Evolutionary conservation across 2,888 invertebrate species (phyloP).

Genomic region (Spodoptera picta): DNA sequence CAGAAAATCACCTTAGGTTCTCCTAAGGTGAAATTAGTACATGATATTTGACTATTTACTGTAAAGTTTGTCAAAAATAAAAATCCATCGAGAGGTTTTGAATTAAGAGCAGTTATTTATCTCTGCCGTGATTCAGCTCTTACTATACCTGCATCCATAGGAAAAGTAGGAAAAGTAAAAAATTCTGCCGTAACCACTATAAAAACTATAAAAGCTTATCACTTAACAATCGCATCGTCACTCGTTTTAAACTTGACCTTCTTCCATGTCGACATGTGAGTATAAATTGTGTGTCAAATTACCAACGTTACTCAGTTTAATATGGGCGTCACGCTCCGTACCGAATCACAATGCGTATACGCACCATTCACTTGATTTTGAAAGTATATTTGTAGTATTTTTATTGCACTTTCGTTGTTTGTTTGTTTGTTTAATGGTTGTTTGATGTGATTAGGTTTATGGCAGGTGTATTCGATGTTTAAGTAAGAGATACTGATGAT

Average conservation of each 20-base stretch:
- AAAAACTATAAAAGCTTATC: no score
- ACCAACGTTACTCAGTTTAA: constrained; percentile 9
- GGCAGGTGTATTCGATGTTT: background rate
- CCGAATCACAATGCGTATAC: constrained; percentile 19
- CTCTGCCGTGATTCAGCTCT: no score
- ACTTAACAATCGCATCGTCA: background rate
- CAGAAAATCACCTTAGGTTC: no score
- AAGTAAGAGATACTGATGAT: no score
- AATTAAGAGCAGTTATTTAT: no score
- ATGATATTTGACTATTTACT: no score
- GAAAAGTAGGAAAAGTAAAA: no score
- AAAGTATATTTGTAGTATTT: constrained; percentile 14
- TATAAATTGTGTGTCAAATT: constrained; percentile 33
- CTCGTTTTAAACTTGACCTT: constrained; percentile 37
- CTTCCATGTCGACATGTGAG: background rate
- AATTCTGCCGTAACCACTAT: no score
- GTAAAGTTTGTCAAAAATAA: no score
- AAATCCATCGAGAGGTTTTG: no score
- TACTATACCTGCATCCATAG: no score
- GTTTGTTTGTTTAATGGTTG: background rate
- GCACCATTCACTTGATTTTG: constrained; percentile 19
- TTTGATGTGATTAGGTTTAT: background rate
- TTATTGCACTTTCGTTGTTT: constrained; percentile 11
- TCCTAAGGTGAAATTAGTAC: no score
- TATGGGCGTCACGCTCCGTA: constrained; percentile 26